Conservation (phyloP, 1,140 invertebrate species). For the Drosophila burlai region DNA sequence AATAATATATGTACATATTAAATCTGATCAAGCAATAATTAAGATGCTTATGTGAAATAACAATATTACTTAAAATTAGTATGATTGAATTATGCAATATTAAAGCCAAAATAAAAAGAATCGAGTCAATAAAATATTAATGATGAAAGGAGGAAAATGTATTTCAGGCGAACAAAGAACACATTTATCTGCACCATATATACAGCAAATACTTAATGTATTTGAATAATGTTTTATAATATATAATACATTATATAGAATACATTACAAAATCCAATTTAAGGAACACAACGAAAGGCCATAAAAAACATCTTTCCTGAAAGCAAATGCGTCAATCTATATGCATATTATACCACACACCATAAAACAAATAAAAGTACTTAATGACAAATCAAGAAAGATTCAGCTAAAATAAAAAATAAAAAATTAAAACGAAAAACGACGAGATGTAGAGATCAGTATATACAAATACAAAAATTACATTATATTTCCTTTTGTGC, state of each 20-base stretch:
- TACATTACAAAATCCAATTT: slow-evolving; percentile 42
- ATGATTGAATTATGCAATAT: slow-evolving; percentile 20
- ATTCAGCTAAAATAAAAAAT: slow-evolving; percentile 32
- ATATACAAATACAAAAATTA: slow-evolving; percentile 30
- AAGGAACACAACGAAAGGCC: slow-evolving; percentile 28
- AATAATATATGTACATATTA: not conserved
- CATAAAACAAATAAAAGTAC: slow-evolving; percentile 56
- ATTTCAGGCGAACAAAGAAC: slow-evolving; percentile 3
- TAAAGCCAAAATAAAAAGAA: not conserved
- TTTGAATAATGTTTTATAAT: not conserved
- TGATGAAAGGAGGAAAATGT: not conserved
- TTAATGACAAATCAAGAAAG: slow-evolving; percentile 60
- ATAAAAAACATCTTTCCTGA: slow-evolving; percentile 52
- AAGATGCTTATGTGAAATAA: slow-evolving; percentile 17
- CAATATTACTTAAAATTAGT: slow-evolving; percentile 3
- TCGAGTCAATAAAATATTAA: not conserved
- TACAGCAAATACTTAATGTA: slow-evolving; percentile 3
- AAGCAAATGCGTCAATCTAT: slow-evolving; percentile 72
- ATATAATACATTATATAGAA: slow-evolving; percentile 14
- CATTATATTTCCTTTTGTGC: slow-evolving; percentile 63
- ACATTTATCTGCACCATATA: not conserved
- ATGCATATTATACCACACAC: slow-evolving; percentile 52
- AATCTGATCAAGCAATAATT: not conserved
- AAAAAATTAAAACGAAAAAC: slow-evolving; percentile 16
- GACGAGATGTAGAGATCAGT: slow-evolving; percentile 4